Evolutionary conservation across 2,888 invertebrate species (phyloP).

Genomic region (Lobophora halterata): DNA sequence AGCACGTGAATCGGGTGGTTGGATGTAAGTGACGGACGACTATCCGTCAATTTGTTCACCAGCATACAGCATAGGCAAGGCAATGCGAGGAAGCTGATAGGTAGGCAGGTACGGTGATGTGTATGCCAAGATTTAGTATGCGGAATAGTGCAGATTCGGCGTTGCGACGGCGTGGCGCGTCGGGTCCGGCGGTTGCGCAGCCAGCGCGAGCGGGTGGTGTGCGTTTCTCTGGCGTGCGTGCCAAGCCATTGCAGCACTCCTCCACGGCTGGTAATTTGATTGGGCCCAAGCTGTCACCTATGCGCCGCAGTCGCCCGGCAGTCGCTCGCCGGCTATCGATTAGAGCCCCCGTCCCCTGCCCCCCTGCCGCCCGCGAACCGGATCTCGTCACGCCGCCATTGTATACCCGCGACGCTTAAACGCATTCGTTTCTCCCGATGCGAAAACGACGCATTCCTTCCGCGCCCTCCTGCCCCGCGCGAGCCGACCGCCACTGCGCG

Average conservation of each 20-base stretch:
- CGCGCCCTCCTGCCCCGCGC: conserved; percentile 67
- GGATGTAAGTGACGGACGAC: conserved; percentile 59
- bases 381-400: conserved; percentile 81
- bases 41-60: conserved; percentile 61
- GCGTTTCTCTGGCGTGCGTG: conserved; percentile 63
- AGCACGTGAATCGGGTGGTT: conserved; percentile 46
- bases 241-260: conserved; percentile 70
- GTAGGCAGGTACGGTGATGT: conserved; percentile 34
- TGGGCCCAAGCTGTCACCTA: conserved; percentile 79
- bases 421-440: conserved; percentile 82
- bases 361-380: conserved; percentile 77
- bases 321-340: conserved; percentile 80
- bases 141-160: conserved; percentile 47
- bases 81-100: conserved; percentile 33
- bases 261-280: conserved; percentile 77
- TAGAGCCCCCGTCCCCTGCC: conserved; percentile 70
- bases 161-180: no score
- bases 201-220: conserved; percentile 44
- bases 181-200: no score
- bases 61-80: conserved; percentile 46
- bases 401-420: conserved; percentile 81
- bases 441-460: conserved; percentile 81
- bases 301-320: conserved; percentile 79
- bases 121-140: conserved; percentile 46
- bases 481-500: conserved; percentile 50